Evolutionary conservation across 2,113 vertebrate species (phyloP).

Genomic region (Butorides virescens): DNA sequence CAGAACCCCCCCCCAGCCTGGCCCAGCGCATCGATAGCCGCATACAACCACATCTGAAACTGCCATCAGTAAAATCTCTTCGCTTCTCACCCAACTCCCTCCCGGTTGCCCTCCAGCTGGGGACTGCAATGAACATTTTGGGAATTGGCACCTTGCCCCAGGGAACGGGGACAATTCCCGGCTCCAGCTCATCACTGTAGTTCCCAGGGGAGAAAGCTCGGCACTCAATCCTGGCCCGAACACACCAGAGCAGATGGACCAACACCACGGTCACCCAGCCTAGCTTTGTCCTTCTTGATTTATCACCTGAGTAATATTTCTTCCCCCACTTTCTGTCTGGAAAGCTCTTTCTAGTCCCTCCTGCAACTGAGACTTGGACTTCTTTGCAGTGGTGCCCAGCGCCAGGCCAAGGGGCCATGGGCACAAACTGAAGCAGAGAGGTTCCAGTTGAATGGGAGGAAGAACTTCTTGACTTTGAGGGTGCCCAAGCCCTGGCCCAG

Average conservation of each 20-base stretch:
- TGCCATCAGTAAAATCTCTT: background rate
- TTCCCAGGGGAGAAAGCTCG: background rate
- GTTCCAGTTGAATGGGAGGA: too few relatives aligned
- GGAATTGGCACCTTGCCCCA: background rate
- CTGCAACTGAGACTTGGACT: too few relatives aligned
- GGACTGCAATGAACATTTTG: background rate
- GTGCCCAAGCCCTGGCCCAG: too few relatives aligned
- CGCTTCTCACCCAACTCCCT: background rate
- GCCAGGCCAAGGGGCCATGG: too few relatives aligned
- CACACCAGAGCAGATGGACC: background rate
- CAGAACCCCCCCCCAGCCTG: background rate
- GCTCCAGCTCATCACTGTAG: background rate
- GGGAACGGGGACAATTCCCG: background rate
- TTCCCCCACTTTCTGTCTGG: background rate
- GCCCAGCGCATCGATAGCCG: background rate
- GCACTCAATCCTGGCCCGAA: background rate
- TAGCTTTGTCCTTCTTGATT: background rate
- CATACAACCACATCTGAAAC: background rate
- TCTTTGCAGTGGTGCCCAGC: too few relatives aligned
- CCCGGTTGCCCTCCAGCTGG: fast-evolving
- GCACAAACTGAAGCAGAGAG: too few relatives aligned
- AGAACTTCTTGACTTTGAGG: too few relatives aligned
- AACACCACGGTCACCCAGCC: background rate
- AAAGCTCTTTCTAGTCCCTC: background rate
- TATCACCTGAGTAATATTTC: background rate